These are phyloP conservation scores for Psix sp. DNA, from an alignment of 1,140 invertebrate genomes.

Conservation along the genomic window DNA sequence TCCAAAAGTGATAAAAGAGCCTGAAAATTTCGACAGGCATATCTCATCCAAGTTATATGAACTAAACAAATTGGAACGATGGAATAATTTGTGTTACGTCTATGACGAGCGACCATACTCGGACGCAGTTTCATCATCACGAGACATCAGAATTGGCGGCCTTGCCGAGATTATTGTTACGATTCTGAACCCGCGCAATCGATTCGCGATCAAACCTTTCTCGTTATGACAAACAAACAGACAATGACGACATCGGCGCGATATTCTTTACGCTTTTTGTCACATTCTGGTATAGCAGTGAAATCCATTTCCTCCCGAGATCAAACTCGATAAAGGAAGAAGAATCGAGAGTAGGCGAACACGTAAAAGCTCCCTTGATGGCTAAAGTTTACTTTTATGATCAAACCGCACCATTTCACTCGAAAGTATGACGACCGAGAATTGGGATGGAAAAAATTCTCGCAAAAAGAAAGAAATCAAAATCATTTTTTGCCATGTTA, in stretches of 20 bases:
- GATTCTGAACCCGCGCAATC: slow-evolving; percentile 7
- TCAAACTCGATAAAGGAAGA: slow-evolving; percentile 39
- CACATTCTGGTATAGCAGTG: slow-evolving; percentile 15
- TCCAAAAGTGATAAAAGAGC: too few relatives aligned
- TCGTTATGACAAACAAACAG: slow-evolving; percentile 31
- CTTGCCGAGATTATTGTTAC: too few relatives aligned
- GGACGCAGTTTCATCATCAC: too few relatives aligned
- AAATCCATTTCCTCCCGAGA: slow-evolving; percentile 39
- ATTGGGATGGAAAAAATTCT: slow-evolving; percentile 36
- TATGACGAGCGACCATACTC: too few relatives aligned
- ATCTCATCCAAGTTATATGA: too few relatives aligned
- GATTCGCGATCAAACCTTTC: slow-evolving; percentile 9
- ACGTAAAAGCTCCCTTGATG: slow-evolving; percentile 49
- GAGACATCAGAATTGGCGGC: too few relatives aligned
- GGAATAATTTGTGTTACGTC: too few relatives aligned
- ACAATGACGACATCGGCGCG: slow-evolving; percentile 6
- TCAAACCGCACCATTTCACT: slow-evolving; percentile 28
- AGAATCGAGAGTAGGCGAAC: slow-evolving; percentile 39
- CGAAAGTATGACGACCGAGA: slow-evolving; percentile 19
- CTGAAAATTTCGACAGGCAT: too few relatives aligned
- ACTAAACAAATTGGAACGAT: too few relatives aligned
- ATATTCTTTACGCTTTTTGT: slow-evolving; percentile 36
- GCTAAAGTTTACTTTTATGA: slow-evolving; percentile 54
- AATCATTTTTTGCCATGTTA: slow-evolving; percentile 4
- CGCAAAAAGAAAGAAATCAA: too few relatives aligned